Percentiles rank a stretch among this genome's conserved stretches.
These are phyloP conservation scores for Daphoenositta chrysoptera DNA, from an alignment of 2,113 vertebrate genomes.

Conservation along the genomic window DNA sequence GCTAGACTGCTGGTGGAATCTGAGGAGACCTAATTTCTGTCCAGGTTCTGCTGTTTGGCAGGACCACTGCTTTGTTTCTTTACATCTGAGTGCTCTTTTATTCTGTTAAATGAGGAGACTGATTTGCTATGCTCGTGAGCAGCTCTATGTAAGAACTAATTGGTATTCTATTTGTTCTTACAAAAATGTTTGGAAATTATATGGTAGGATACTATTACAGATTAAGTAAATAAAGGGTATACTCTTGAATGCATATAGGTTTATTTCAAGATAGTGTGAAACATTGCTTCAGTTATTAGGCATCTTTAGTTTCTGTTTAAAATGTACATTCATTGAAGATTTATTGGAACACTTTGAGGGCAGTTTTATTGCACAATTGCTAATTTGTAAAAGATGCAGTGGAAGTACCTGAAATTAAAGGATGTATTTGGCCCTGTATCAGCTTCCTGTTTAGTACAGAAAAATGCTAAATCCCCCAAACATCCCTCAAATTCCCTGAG, in stretches of 20 bases:
- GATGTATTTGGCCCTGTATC: neutral
- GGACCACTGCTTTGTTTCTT: neutral
- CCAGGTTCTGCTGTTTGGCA: neutral
- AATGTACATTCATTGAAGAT: neutral
- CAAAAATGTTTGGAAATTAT: neutral
- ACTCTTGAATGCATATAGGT: neutral
- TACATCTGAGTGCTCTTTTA: neutral
- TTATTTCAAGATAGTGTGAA: neutral
- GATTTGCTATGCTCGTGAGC: neutral
- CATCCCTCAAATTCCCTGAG: neutral
- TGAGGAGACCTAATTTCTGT: neutral
- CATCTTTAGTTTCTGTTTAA: neutral
- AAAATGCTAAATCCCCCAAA: neutral
- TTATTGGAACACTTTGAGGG: neutral
- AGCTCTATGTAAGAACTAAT: neutral
- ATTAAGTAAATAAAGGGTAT: neutral
- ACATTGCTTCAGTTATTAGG: neutral
- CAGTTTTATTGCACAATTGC: neutral
- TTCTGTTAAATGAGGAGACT: neutral
- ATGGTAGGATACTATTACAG: neutral
- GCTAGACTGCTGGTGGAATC: neutral
- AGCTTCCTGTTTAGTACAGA: neutral
- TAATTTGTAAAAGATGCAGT: neutral
- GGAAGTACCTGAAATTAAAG: neutral
- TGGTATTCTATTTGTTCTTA: neutral